Evolutionary conservation across 2,888 invertebrate genomes (phyloP), one percentile per base, ranked within the genome.

Genomic region (Flabesymbios commensalis): DNA sequence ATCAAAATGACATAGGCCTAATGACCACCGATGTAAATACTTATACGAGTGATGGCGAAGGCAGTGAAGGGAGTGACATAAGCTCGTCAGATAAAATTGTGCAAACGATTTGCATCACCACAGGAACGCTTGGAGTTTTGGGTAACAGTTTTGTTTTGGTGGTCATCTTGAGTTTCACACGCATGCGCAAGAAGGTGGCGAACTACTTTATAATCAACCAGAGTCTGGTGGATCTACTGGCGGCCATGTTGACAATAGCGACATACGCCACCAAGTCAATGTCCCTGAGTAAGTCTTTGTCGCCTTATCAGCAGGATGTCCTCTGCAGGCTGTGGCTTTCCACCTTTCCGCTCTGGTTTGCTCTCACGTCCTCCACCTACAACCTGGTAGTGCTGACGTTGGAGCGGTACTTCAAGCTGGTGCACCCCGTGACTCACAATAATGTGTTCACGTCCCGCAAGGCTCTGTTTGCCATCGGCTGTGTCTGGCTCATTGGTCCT

Each of bases 381-480:
- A 56, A 43, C 22, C 55, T 68, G 36, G 32, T 66, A n/a, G 57
- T 52, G 7, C 24, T 68, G 41, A 68, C 66, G 1, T 29, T 64
- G 2, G 68, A 68, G 22, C 33, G 68, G 1, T 68, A 61, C 43
- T 31, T 66, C 24, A 58, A 56, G 2, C 42, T 65, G 14, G 64
- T 68, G 5, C 56, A 68, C 31, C 66, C 68, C n/a, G 63, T 68
- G 22, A 57, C 43, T 56, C 64, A 68, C 52, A 61, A 64, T 43
- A 59, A 53, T 22, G 33, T 29, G 31, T 68, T 61, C 59, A 55
- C 60, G 19, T 49, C 45, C 41, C 51, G 22, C 10, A 60, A 61
- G 33, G 26, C 39, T 4, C 17, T 48, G 5, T 28, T 31, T 10
- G 28, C 57, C 4, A 26, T 65, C n/a, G 47, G 22, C 2, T 33